Evolutionary conservation across 1,140 invertebrate species (phyloP).

Genomic region (Drosophila virilis): DNA sequence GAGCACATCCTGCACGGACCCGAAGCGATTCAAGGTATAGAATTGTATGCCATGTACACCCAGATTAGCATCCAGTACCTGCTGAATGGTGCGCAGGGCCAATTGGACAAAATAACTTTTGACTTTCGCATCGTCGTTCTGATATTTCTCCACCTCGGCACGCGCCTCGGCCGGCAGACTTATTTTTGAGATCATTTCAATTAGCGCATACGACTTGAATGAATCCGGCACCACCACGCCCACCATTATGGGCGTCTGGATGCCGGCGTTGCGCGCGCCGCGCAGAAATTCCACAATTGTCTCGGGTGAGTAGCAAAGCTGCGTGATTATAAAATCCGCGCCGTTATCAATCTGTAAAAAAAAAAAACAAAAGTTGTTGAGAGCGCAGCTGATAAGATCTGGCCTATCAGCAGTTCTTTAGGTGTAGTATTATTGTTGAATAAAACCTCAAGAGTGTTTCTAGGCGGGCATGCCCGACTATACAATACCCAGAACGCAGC

Average conservation of each 20-base stretch:
- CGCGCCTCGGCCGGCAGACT: not conserved
- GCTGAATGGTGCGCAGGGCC: constrained; percentile 24
- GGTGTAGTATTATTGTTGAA: too few species aligned
- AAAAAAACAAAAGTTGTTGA: not conserved
- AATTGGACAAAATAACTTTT: constrained; percentile 39
- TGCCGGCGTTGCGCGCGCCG: constrained; percentile 5
- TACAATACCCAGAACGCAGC: not conserved
- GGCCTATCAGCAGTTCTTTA: too few species aligned
- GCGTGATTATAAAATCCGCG: constrained; percentile 32
- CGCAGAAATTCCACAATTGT: constrained; percentile 8
- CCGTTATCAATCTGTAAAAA: constrained; percentile 32
- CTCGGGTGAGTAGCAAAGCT: constrained; percentile 29
- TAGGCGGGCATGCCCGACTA: not conserved
- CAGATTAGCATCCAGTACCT: constrained; percentile 36
- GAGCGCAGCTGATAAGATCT: not conserved
- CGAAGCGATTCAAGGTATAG: constrained; percentile 55
- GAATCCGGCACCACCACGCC: constrained; percentile 27
- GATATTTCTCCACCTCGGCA: not conserved
- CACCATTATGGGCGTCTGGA: constrained; percentile 19
- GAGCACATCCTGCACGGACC: constrained; percentile 22
- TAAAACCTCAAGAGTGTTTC: too few species aligned
- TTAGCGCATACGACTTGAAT: not conserved
- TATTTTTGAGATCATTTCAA: constrained; percentile 9
- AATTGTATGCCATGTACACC: constrained; percentile 62
- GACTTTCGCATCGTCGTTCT: not conserved